Conservation (phyloP, 1,140 invertebrate species). For the Drosophila kikkawai region DNA sequence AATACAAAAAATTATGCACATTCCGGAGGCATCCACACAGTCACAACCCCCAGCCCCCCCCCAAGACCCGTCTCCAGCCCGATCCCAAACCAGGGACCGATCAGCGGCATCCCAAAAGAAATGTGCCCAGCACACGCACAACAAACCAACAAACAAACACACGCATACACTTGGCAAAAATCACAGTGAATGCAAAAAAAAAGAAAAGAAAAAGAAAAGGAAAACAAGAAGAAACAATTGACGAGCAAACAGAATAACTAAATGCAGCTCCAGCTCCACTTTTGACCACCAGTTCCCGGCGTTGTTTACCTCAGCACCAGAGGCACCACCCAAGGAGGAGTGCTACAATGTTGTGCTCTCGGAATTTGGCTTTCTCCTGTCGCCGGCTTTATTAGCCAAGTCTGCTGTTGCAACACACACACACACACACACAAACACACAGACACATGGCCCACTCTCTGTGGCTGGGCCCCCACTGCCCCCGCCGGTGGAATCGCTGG, state of each 20-base stretch:
- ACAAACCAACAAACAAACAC: constrained; percentile 21
- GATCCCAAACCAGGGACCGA: constrained; percentile 19
- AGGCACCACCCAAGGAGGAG: constrained; percentile 53
- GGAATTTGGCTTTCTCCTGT: constrained; percentile 81
- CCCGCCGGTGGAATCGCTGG: constrained; percentile 31
- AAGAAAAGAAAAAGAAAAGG: constrained; percentile 42
- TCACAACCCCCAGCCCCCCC: not conserved
- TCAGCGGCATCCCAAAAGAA: constrained; percentile 79
- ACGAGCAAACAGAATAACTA: constrained; percentile 76
- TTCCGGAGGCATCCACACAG: constrained; percentile 60
- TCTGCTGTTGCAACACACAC: constrained; percentile 43
- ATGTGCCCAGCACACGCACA: constrained; percentile 59
- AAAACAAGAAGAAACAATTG: constrained; percentile 58
- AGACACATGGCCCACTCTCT: constrained; percentile 26
- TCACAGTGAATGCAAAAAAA: constrained; percentile 58
- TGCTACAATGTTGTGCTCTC: constrained; percentile 75
- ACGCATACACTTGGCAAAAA: constrained; percentile 47
- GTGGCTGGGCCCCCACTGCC: constrained; percentile 2
- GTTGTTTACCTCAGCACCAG: constrained; percentile 47
- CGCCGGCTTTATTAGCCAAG: constrained; percentile 81
- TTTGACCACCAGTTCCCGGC: not conserved
- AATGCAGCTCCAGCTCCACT: constrained; percentile 44
- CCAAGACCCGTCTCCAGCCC: not conserved
- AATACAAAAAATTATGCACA: constrained; percentile 71
- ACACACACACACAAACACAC: constrained; percentile 1